phyloP scores from a whole-genome alignment of 2,113 vertebrate species.

The Fregetta grallaria region DNA sequence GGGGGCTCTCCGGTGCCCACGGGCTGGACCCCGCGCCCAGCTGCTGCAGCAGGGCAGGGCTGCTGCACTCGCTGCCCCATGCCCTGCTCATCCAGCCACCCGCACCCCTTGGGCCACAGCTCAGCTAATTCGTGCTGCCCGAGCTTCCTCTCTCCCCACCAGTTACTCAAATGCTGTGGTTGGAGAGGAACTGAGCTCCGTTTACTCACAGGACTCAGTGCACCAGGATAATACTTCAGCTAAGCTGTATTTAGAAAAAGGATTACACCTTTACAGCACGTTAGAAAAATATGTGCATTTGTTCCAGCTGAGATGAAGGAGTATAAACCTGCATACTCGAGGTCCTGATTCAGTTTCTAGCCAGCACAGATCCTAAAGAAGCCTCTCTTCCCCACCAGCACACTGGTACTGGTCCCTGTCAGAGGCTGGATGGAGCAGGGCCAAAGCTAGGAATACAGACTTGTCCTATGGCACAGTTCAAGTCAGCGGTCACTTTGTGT shows the following conservation, averaged over 20 bases:
- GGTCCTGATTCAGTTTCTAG: background rate
- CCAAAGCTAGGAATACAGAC: background rate
- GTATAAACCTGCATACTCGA: background rate
- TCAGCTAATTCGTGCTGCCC: background rate
- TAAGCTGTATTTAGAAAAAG: background rate
- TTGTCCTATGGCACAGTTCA: background rate
- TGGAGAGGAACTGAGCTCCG: background rate
- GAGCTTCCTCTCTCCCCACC: background rate
- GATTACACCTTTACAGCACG: background rate
- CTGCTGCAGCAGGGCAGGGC: background rate
- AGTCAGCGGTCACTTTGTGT: background rate
- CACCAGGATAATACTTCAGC: background rate
- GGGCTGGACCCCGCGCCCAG: background rate
- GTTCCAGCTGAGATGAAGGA: background rate
- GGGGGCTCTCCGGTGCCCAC: background rate
- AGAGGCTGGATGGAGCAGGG: background rate
- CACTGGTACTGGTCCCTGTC: background rate
- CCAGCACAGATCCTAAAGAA: background rate
- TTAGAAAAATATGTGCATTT: fast-evolving
- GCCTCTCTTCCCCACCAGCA: background rate
- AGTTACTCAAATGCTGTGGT: background rate
- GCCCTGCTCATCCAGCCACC: background rate
- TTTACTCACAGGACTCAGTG: background rate
- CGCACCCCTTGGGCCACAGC: background rate
- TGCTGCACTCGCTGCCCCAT: background rate